Evolutionary conservation across 2,113 vertebrate genomes (phyloP), one percentile per base, ranked within the genome.

Genomic region (Aix galericulata): DNA sequence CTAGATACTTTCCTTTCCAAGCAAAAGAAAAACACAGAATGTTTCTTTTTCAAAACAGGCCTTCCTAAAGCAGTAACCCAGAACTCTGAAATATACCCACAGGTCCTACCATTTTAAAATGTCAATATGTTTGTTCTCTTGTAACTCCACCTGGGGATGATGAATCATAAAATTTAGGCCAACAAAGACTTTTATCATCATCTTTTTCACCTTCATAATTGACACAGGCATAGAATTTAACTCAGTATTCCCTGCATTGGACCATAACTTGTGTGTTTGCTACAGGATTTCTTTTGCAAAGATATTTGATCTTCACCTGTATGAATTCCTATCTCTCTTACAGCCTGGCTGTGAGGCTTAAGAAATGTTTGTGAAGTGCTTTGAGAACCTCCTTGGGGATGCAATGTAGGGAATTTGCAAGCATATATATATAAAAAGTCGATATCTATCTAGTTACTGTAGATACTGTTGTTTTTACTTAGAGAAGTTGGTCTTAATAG

Each of bases 21-120:
- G 36, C 18, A 93, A 79, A 92, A 75, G 3, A 72, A 92, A 95
- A 72, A 0, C 27, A 25, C 13, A 29, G 74, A 95, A 53, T 13
- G 2, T 11, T 83, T 78, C 15, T 83, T 88, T 86, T 93, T 58
- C 42, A 34, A 55, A 88, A 32, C 11, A 81, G 20, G 5, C 8
- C 32, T 86, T 94, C 52, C 48, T 68, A 68, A 91, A 90, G 40
- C 48, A 88, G 21, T 3, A 1, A 27, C 6, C 46, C 42, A 92
- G 83, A 92, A 48, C 56, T 82, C 86, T 81, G 73, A 88, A 92
- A 92, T 88, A 86, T n/a, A 69, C 74, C 75, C 84, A 91, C 68
- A 91, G 75, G 87, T 83, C 75, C 59, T 89, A 94, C 44, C 67
- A 87, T 92, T 96, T 94, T 11, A 64, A 95, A 95, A 93, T 87